Base-by-base conservation (phyloP, 2,797 vertebrate species). In the Vespertilio murinus region DNA sequence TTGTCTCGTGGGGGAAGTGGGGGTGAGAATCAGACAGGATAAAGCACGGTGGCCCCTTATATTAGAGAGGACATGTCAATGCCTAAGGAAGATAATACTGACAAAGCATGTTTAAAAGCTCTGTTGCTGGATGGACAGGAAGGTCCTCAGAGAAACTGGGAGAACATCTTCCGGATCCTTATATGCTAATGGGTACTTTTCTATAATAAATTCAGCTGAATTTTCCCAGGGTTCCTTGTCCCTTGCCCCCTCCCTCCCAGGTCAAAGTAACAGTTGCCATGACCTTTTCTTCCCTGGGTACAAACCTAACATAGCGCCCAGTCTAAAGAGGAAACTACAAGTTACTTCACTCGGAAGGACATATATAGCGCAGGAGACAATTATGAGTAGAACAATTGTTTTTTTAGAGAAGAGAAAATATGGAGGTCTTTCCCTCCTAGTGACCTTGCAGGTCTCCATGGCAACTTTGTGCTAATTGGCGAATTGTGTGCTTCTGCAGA, bases 391-490 rank as follows among this genome's bases (percentile, higher is more conserved):
- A 92, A 82, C 71, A 89, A 77, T 35, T 22, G 10, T 61, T 59
- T 49, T 78, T 93, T 93, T 33, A 80, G 45, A 87, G 45, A 82
- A 73, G 30, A 86, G 59, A 83, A 78, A 88, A 52, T 40, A 80
- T 25, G 74, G 56, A 83, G 47, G 69, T 35, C 80, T 71, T 38
- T 85, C 23, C 56, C n/a, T 89, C 28, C 33, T 40, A 35, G 45
- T 78, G 75, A 88, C 22, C 33, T 38, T 79, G 70, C 49, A 64
- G n/a, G 85, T 93, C 82, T 83, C 95, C 93, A 90, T 80, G 45
- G 95, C 47, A 93, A 95, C 93, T 25, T 33, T 0, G 45, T 25
- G 40, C 79, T 84, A 35, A 85, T 22, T 65, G 84, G 49, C 9
- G 78, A 78, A 54, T 38, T 13, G n/a, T 13, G n/a, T 38, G 33